A percentile compares a stretch with the other conserved stretches of the same genome.
phyloP scores from a whole-genome alignment of 2,888 invertebrate genomes.

The Laothoe populi region DNA sequence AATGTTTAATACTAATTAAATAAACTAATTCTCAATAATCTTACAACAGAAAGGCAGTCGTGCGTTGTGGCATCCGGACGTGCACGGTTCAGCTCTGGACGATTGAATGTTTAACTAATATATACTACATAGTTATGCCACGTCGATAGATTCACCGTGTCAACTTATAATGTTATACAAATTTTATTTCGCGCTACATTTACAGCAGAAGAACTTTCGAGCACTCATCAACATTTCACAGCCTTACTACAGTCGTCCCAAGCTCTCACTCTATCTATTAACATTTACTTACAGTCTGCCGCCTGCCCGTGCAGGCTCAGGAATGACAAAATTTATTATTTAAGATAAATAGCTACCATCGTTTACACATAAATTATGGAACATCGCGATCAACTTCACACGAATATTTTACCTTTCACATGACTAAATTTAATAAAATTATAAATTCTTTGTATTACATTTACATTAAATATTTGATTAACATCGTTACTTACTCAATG shows the following conservation, averaged over 20 bases:
- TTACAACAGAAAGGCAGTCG: conserved; percentile 60
- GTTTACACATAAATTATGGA: conserved; percentile 40
- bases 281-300: conserved; percentile 64
- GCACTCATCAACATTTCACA: conserved; percentile 76
- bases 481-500: conserved; percentile 33
- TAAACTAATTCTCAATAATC: conserved; percentile 49
- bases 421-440: not conserved
- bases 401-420: conserved; percentile 6
- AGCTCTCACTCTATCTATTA: conserved; percentile 67
- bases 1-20: conserved; percentile 56
- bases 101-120: conserved; percentile 51
- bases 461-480: conserved; percentile 21
- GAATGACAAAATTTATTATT: conserved; percentile 75
- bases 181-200: conserved; percentile 11
- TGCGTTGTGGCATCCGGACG: conserved; percentile 64
- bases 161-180: conserved; percentile 22
- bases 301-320: conserved; percentile 68
- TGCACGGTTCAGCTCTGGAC: conserved; percentile 72
- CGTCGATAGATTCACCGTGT: conserved; percentile 17
- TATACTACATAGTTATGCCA: conserved; percentile 38
- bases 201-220: conserved; percentile 60
- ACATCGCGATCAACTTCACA: conserved; percentile 15
- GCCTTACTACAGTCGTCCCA: conserved; percentile 80
- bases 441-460: conserved; percentile 28
- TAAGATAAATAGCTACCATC: conserved; percentile 60